phyloP scores from a whole-genome alignment of 2,113 vertebrate genomes.

The Parotia lawesii region DNA sequence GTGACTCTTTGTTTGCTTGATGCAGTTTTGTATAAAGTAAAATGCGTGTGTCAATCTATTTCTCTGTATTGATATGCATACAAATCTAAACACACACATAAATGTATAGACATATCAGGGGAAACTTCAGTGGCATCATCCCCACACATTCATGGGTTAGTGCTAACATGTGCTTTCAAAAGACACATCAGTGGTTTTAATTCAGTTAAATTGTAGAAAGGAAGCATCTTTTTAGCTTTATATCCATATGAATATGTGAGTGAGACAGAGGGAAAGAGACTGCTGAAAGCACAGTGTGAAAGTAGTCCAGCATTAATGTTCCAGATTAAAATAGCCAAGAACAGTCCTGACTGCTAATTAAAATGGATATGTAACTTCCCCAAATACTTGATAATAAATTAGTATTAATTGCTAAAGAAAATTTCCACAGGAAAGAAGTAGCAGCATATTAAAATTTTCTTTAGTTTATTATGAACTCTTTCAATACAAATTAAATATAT shows the following conservation, averaged over 20 bases:
- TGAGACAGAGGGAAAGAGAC: background rate
- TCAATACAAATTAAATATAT: background rate
- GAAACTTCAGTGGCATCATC: background rate
- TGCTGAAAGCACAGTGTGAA: background rate
- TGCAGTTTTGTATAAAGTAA: background rate
- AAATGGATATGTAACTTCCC: background rate
- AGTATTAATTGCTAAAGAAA: background rate
- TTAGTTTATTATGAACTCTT: background rate
- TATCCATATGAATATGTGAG: background rate
- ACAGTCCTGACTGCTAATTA: background rate
- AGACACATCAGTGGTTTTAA: background rate
- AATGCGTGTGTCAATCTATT: background rate
- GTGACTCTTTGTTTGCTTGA: background rate
- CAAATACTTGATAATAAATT: background rate
- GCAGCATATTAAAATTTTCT: background rate
- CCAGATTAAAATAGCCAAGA: background rate
- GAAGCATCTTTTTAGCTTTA: background rate
- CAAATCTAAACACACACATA: background rate
- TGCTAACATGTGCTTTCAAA: background rate
- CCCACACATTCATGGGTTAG: background rate
- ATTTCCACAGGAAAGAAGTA: background rate
- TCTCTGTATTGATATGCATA: background rate
- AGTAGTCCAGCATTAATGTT: background rate
- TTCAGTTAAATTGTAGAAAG: background rate
- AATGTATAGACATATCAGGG: background rate